These are phyloP conservation scores for Enteromius trimaculatus DNA, from an alignment of 2,797 vertebrate species.

Conservation along the genomic window DNA sequence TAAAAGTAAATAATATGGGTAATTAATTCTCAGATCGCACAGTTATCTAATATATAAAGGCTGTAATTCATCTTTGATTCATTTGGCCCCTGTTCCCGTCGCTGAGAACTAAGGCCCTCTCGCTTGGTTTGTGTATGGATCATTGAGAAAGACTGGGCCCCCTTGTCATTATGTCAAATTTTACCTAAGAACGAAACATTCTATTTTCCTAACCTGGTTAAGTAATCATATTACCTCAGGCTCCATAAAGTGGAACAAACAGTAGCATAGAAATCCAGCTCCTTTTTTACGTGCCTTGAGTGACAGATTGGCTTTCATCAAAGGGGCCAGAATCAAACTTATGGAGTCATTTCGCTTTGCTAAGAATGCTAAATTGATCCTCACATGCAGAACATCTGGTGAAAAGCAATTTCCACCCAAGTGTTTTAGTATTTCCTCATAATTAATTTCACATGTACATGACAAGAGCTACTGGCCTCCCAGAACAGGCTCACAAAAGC, in stretches of 20 bases:
- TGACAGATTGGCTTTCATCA: slow-evolving; percentile 83
- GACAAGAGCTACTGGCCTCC: slow-evolving; percentile 82
- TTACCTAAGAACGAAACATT: slow-evolving; percentile 78
- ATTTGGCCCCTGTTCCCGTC: slow-evolving; percentile 63
- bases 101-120: slow-evolving; percentile 66
- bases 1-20: slow-evolving; percentile 20
- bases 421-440: slow-evolving; percentile 88
- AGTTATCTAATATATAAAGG: slow-evolving; percentile 68
- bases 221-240: slow-evolving; percentile 85
- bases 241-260: slow-evolving; percentile 82
- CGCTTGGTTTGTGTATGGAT: slow-evolving; percentile 71
- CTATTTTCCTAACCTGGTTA: slow-evolving; percentile 85
- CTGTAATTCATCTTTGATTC: slow-evolving; percentile 74
- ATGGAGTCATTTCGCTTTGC: slow-evolving; percentile 75
- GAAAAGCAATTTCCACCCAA: slow-evolving; percentile 86
- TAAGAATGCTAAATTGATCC: slow-evolving; percentile 81
- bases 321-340: slow-evolving; percentile 71
- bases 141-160: slow-evolving; percentile 76
- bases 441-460: slow-evolving; percentile 89
- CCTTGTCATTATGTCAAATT: slow-evolving; percentile 76
- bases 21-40: slow-evolving; percentile 42
- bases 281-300: slow-evolving; percentile 76
- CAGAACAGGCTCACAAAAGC: slow-evolving; percentile 81
- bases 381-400: slow-evolving; percentile 85
- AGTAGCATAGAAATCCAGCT: slow-evolving; percentile 77